These are phyloP conservation scores for Drosophila austrosaltans DNA, from an alignment of 2,888 invertebrate genomes.

Conservation along the genomic window DNA sequence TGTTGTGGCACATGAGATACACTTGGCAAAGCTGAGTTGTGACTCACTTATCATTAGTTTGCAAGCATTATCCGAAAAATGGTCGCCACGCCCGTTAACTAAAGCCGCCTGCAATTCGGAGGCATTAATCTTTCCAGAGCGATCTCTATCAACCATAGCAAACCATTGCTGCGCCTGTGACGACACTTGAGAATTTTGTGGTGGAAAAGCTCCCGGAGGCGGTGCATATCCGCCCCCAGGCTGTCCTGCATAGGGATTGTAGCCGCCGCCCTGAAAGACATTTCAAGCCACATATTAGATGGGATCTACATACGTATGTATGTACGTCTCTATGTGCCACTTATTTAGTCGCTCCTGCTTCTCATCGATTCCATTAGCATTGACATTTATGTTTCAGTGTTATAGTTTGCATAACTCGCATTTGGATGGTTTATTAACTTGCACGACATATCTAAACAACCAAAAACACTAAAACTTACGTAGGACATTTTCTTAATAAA, in stretches of 20 bases:
- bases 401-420: background rate
- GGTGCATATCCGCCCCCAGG: conserved; percentile 74
- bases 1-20: conserved; percentile 24
- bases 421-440: background rate
- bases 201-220: conserved; percentile 82
- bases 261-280: conserved; percentile 66
- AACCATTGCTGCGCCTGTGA: conserved; percentile 95
- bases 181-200: conserved; percentile 85
- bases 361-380: too few relatives aligned
- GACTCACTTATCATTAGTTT: conserved; percentile 90
- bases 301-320: too few relatives aligned
- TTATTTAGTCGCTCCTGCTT: too few relatives aligned
- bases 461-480: conserved; percentile 57
- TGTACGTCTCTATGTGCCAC: too few relatives aligned
- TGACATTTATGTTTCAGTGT: too few relatives aligned
- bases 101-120: conserved; percentile 91
- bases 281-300: too few relatives aligned
- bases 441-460: too few relatives aligned
- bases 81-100: conserved; percentile 92
- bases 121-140: conserved; percentile 92
- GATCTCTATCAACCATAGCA: conserved; percentile 91
- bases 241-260: conserved; percentile 67
- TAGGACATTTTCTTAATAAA: conserved; percentile 70
- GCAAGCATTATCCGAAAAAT: conserved; percentile 90
- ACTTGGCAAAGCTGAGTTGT: conserved; percentile 17